These are phyloP conservation scores for Melanophora roralis DNA, from an alignment of 2,888 invertebrate species.

Conservation along the genomic window DNA sequence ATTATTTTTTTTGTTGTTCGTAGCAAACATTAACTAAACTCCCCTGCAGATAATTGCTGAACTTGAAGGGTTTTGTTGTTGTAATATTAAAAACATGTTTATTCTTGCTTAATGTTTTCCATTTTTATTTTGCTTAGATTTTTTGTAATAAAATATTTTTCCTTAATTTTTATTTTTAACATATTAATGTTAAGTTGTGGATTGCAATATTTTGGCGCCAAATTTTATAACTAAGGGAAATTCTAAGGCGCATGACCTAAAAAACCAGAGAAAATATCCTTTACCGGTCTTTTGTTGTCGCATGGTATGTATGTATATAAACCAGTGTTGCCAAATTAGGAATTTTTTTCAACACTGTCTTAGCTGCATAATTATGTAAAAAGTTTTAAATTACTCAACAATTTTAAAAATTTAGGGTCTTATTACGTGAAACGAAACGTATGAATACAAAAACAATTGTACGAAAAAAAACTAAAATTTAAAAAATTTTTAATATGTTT, in stretches of 20 bases:
- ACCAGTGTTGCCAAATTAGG: too few species aligned
- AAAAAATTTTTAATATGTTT: too few species aligned
- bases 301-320: too few species aligned
- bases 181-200: background rate
- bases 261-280: slow-evolving; percentile 4
- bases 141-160: background rate
- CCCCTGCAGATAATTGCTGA: background rate
- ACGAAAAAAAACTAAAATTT: too few species aligned
- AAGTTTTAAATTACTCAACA: too few species aligned
- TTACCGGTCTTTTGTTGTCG: background rate
- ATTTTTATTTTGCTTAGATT: background rate
- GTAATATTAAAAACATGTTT: background rate
- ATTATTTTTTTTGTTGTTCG: background rate
- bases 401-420: too few species aligned
- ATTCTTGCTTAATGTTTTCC: background rate
- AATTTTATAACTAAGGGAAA: background rate
- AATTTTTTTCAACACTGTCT: too few species aligned
- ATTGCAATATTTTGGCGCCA: slow-evolving; percentile 35
- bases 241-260: slow-evolving; percentile 25
- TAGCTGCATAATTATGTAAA: too few species aligned
- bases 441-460: too few species aligned
- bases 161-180: background rate
- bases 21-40: background rate
- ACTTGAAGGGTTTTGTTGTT: background rate
- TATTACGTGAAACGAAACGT: too few species aligned